Evolutionary conservation across 2,113 vertebrate species (phyloP), one percentile per base, ranked within the genome.

Genomic region (Syngnathus floridae): DNA sequence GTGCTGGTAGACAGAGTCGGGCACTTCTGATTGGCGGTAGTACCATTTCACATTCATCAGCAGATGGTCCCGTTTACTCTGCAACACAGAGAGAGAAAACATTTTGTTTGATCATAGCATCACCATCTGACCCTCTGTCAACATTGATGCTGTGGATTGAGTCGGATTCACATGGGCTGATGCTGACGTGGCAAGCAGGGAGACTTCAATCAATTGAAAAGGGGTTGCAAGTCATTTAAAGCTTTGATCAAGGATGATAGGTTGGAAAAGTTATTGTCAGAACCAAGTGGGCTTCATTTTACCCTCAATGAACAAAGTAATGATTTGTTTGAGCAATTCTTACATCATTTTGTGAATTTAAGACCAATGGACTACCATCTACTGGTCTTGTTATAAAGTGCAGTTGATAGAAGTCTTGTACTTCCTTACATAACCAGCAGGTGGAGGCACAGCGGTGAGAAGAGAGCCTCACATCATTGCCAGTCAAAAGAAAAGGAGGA

Each of bases 41-140:
- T 98, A 99, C 97, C 97, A 99, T 89, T 99, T 99, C 80, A 99
- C 97, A 80, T 95, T 98, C 95, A 99, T 99, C 81, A 99, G 91
- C 83, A 99, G 95, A 86, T 99, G 97, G 92, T 99, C 97, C 90
- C 96, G 93, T 92, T 99, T 99, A 88, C 96, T 99, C 97, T 99
- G 92, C 31, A 75, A 88, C 59, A 86, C 72, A 83, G 45, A 74
- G n/a, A 65, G 76, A 83, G 65, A 78, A 73, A 88, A 83, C 19
- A 67, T 83, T 78, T 79, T 85, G 83, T 90, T 87, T 86, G 80
- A 87, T 86, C 81, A 80, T 64, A 58, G 82, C 72, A 36, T 84
- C 72, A 78, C 79, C 87, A 79, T 82, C 75, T 76, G 62, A 69
- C 71, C 72, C 78, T 73, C 78, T 84, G 82, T 84, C 85, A 79